Percentiles rank a stretch among this genome's conserved stretches.
phyloP scores from a whole-genome alignment of 2,113 vertebrate genomes.

The Pseudorectes ferrugineus region DNA sequence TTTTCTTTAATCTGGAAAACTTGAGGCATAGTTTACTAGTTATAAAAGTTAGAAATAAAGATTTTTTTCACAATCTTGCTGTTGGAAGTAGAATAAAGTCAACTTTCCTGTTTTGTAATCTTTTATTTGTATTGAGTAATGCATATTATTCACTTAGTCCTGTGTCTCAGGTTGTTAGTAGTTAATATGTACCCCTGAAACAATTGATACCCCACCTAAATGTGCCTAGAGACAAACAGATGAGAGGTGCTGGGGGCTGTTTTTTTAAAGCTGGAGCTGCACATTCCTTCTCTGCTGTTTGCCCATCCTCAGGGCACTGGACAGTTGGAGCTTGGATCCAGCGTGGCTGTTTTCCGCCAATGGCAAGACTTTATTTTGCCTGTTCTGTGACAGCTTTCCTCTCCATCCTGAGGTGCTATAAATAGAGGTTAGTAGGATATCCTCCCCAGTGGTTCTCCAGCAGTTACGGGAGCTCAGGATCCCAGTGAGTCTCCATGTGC shows the following conservation, averaged over 20 bases:
- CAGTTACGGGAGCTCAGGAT: background rate
- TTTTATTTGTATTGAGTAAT: constrained; percentile 16
- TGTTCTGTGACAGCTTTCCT: background rate
- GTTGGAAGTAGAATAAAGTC: background rate
- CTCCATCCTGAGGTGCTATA: background rate
- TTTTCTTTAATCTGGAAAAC: background rate
- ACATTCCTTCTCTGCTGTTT: background rate
- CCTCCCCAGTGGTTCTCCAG: background rate
- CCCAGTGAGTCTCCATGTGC: background rate
- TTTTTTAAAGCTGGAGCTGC: background rate
- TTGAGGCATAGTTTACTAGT: background rate
- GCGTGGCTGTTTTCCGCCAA: background rate
- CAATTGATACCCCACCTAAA: background rate
- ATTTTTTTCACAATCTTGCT: background rate
- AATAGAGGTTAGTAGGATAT: constrained; percentile 30
- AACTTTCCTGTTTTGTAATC: constrained; percentile 17
- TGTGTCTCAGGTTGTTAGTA: background rate
- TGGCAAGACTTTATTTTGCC: background rate
- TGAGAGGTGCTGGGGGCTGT: background rate
- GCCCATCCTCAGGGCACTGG: background rate
- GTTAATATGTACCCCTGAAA: background rate
- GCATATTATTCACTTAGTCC: background rate
- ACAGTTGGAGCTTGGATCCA: background rate
- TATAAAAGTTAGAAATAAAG: background rate
- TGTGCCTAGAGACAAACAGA: background rate